A percentile compares a stretch with the other conserved stretches of the same genome.
Conservation (phyloP, 2,888 invertebrate species). For the Drosophila anomelani region DNA sequence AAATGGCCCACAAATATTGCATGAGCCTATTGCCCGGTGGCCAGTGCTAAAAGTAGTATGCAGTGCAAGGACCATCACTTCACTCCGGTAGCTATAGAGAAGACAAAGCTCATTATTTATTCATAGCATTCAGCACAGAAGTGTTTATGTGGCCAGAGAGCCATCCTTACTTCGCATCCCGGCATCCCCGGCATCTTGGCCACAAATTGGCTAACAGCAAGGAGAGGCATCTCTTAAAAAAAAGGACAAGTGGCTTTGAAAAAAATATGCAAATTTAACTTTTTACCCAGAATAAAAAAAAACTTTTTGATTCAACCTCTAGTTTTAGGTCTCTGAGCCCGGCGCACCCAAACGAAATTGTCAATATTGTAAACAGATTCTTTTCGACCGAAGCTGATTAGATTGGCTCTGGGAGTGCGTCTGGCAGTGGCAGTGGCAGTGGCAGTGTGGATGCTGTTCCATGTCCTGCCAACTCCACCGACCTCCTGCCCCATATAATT, state of each 20-base stretch:
- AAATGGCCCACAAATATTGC: slow-evolving; percentile 58
- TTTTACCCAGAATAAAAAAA: slow-evolving; percentile 68
- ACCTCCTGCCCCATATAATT: slow-evolving; percentile 24
- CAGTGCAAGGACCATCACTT: slow-evolving; percentile 38
- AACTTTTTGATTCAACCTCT: slow-evolving; percentile 56
- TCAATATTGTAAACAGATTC: slow-evolving; percentile 78
- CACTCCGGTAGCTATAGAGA: slow-evolving; percentile 39
- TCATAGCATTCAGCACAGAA: slow-evolving; percentile 73
- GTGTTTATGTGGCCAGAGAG: slow-evolving; percentile 69
- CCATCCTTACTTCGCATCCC: slow-evolving; percentile 14
- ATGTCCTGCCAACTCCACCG: neutral
- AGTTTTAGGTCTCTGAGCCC: slow-evolving; percentile 37
- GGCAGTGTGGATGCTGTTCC: slow-evolving; percentile 13
- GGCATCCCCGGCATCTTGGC: slow-evolving; percentile 34
- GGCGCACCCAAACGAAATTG: slow-evolving; percentile 57
- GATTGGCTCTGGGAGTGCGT: slow-evolving; percentile 48
- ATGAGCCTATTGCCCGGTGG: slow-evolving; percentile 46
- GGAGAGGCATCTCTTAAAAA: slow-evolving; percentile 25
- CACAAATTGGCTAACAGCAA: slow-evolving; percentile 64
- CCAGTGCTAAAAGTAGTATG: slow-evolving; percentile 44
- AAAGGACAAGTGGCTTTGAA: slow-evolving; percentile 50
- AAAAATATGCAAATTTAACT: slow-evolving; percentile 70
- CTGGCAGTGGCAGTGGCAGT: slow-evolving; percentile 4
- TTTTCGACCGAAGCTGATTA: slow-evolving; percentile 69
- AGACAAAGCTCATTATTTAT: slow-evolving; percentile 72